Base-by-base conservation (phyloP, 2,113 vertebrate species). In the Puffinus mauretanicus region DNA sequence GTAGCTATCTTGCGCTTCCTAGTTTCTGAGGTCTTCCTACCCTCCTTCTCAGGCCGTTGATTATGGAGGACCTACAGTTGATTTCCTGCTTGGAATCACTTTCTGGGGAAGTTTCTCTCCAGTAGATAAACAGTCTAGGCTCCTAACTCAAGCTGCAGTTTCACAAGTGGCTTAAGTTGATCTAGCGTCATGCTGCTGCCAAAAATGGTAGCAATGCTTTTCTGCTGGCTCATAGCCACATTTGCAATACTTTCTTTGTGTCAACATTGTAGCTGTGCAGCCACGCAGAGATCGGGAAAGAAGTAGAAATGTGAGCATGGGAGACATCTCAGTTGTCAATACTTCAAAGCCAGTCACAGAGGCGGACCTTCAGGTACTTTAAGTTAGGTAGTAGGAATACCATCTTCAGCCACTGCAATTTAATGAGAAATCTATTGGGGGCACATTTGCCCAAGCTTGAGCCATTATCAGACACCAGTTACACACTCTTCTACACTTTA, bases 1-100 rank as follows among this genome's bases (percentile, higher is more conserved):
- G 1, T 17, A 51, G 42, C 16, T 69, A 9, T 36, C 34, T 34
- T 66, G 40, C 0, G 0, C 7, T 32, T 66, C 42, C 14, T n/a
- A 6, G 17, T 55, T 58, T 51, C 30, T 32, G 30, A n/a, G 13
- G 10, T 66, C 12, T 81, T 55, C 10, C 78, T 51, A 11, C 11
- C 9, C 19, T 38, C 36, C 8, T n/a, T 10, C 25, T 55, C 25
- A 47, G 22, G 51, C 30, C 1, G 0, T 6, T 34, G 49, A 52
- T 34, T 47, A 42, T 32, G 17, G 32, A 18, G 58, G 36, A 61
- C n/a, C n/a, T 82, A 13, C 27, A 64, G n/a, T 3, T 76, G 26
- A 44, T 66, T 47, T 62, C 61, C 58, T 77, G 58, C 46, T 72
- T 67, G 1, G 1, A 2, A 65, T 66, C 26, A 2, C 67, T 51